Percentiles rank a stretch among this genome's conserved stretches.
Evolutionary conservation across 2,113 vertebrate species (phyloP).

Genomic region (Silurus meridionalis): DNA sequence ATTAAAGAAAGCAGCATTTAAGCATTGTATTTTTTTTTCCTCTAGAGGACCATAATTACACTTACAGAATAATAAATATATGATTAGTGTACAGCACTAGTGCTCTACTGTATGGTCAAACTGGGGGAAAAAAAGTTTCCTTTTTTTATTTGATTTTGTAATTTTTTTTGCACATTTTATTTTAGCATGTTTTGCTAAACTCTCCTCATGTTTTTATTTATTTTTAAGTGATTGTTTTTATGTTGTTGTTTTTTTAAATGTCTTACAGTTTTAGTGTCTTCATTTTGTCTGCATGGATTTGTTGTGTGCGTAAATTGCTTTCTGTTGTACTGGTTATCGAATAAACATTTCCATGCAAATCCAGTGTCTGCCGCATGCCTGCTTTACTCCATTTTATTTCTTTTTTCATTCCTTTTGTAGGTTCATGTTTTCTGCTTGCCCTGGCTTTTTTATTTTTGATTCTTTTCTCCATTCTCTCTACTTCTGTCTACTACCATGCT

Average conservation of each 20-base stretch:
- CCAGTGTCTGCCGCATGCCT: conserved; percentile 58
- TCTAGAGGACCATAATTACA: conserved; percentile 15
- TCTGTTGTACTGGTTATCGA: conserved; percentile 63
- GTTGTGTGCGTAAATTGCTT: conserved; percentile 62
- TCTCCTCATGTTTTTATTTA: conserved; percentile 39
- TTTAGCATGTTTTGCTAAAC: conserved; percentile 25
- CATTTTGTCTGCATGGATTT: conserved; percentile 47
- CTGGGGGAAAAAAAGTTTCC: conserved; percentile 1
- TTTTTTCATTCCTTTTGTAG: background rate
- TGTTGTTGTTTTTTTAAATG: conserved; percentile 54
- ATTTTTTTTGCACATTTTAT: conserved; percentile 7
- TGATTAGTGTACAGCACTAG: background rate
- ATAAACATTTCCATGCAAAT: conserved; percentile 67
- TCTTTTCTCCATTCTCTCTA: background rate
- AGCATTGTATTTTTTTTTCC: conserved; percentile 26
- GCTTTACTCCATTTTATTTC: conserved; percentile 57
- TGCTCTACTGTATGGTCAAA: conserved; percentile 7
- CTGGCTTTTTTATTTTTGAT: background rate
- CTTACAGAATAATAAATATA: background rate
- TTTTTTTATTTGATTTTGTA: conserved; percentile 19
- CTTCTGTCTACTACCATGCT: background rate
- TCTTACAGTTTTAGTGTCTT: conserved; percentile 28
- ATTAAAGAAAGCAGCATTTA: conserved; percentile 8
- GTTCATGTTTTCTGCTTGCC: conserved; percentile 9
- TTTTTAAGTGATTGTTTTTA: conserved; percentile 44